Evolutionary conservation across 2,888 invertebrate genomes (phyloP).

Genomic region (Hyposoter didymator): DNA sequence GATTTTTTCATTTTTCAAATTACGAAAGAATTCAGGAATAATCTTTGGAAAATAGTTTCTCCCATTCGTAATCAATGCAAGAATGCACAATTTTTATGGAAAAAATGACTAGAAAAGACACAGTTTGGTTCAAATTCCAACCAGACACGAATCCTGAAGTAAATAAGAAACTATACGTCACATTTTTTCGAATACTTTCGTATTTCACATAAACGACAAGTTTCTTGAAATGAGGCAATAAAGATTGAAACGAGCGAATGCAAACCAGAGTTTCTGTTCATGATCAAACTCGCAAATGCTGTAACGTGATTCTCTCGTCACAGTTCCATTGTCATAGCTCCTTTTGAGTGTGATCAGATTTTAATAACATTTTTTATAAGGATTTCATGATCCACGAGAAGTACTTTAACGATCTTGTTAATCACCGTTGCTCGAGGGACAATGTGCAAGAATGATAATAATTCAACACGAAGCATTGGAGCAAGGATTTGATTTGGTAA

Average conservation of each 20-base stretch:
- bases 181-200: not conserved
- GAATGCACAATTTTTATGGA: no score
- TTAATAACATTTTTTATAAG: not conserved
- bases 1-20: not conserved
- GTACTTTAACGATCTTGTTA: conserved; percentile 6
- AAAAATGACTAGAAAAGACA: no score
- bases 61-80: no score
- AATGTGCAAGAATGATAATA: conserved; percentile 29
- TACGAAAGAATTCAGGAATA: no score
- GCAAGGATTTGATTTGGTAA: conserved; percentile 20
- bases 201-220: not conserved
- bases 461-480: conserved; percentile 11
- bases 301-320: conserved; percentile 1
- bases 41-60: no score
- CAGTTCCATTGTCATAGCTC: not conserved
- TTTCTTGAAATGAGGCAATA: not conserved
- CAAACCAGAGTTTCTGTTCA: not conserved
- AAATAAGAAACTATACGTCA: no score
- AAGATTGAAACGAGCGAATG: not conserved
- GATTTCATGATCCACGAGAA: not conserved
- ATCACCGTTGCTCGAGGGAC: not conserved
- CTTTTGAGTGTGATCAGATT: not conserved
- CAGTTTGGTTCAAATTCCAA: no score
- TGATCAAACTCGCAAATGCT: not conserved
- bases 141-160: no score